Evolutionary conservation across 2,888 invertebrate species (phyloP).

Genomic region (Lysandra coridon): DNA sequence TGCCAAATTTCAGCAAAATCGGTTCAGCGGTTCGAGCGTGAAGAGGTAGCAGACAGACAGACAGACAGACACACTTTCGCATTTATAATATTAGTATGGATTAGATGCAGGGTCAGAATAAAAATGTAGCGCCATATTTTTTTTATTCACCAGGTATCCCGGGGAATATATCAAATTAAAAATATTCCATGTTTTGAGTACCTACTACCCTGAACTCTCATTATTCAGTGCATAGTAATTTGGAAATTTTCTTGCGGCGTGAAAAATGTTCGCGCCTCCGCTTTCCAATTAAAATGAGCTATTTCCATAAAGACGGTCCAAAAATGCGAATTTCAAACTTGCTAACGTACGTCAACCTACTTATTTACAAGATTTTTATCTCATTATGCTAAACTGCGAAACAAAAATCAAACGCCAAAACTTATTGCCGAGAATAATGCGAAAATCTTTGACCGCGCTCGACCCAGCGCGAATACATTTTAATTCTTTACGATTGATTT

Average conservation of each 20-base stretch:
- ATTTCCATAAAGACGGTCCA: conserved; percentile 42
- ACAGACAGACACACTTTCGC: no score
- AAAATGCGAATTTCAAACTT: conserved; percentile 39
- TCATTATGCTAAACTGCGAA: neutral
- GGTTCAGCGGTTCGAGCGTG: no score
- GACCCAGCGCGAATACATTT: neutral
- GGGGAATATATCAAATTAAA: neutral
- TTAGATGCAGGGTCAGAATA: no score
- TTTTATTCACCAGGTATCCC: no score
- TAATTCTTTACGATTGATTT: neutral
- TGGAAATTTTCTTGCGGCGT: conserved; percentile 50
- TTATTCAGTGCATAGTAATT: conserved; percentile 42
- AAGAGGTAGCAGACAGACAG: no score
- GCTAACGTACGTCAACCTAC: conserved; percentile 19
- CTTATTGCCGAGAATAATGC: conserved; percentile 2
- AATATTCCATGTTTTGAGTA: neutral
- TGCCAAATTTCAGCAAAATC: no score
- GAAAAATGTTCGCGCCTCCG: conserved; percentile 46
- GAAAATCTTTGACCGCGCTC: neutral
- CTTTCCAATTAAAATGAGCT: conserved; percentile 45
- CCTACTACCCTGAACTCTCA: neutral
- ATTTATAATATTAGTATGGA: no score
- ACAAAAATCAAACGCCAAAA: conserved; percentile 11
- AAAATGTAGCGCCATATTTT: no score
- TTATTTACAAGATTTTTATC: conserved; percentile 23